Evolutionary conservation across 2,113 vertebrate genomes (phyloP), one percentile per base, ranked within the genome.

Genomic region (Tupaia chinensis): DNA sequence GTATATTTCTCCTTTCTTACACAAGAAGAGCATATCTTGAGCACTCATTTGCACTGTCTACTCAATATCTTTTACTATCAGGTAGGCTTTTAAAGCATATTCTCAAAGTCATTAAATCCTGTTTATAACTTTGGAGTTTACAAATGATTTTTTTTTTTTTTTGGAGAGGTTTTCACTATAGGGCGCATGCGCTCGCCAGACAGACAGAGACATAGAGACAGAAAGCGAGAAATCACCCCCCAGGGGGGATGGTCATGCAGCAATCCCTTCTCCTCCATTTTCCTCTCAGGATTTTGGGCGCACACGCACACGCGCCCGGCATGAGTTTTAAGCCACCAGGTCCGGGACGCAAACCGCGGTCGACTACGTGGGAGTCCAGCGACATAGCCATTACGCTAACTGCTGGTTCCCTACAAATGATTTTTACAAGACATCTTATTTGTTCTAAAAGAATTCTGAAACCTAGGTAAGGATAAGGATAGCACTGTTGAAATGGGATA

Each of bases 381-480:
- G 44, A 44, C 44, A 44, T 44, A 44, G 44, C 44, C 44, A 44
- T 44, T 44, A 44, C 44, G 44, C 44, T 44, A 44, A 44, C 44
- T 44, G 44, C 44, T 44, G 44, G 44, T 44, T 44, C 44, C 44
- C 69, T 84, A 61, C 58, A 66, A 85, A 90, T 90, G 84, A 65
- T 34, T 60, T 83, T 68, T 29, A 20, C 4, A 65, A 70, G 19
- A 73, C 53, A 76, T 94, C 22, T 53, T 68, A 81, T 89, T 86
- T 91, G 94, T 89, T 29, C 85, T 86, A 72, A 95, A 81, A 83
- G 87, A 80, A 83, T 85, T 92, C 95, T 91, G 90, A 96, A 91
- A 68, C 22, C 15, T 60, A 78, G 58, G 72, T 27, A 93, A 68
- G 84, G 53, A 73, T 83, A 90, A 95, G 32, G 29, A 76, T 85